These are phyloP conservation scores for Sebastes steindachneri DNA, from an alignment of 2,797 vertebrate species.

Conservation along the genomic window DNA sequence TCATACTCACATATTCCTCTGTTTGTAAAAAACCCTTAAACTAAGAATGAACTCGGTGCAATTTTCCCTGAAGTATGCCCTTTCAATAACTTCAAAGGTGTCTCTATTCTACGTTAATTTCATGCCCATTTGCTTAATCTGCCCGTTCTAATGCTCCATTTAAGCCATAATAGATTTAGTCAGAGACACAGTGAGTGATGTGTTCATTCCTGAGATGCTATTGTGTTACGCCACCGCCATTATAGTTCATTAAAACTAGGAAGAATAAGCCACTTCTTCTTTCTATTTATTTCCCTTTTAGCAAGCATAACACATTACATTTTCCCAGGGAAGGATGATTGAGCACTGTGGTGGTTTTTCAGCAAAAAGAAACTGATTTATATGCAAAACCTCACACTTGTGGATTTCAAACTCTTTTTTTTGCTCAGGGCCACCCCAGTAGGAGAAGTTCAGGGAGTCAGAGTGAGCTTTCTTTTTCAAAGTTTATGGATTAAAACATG, in stretches of 20 bases:
- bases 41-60: background rate
- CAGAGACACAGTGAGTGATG: constrained; percentile 35
- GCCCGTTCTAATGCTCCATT: constrained; percentile 40
- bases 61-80: background rate
- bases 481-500: background rate
- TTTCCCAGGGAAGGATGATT: background rate
- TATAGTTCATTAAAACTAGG: background rate
- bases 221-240: constrained; percentile 9
- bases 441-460: background rate
- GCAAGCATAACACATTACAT: background rate
- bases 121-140: constrained; percentile 50
- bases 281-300: constrained; percentile 19
- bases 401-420: constrained; percentile 5
- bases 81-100: constrained; percentile 30
- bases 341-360: constrained; percentile 5
- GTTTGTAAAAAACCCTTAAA: constrained; percentile 2
- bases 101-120: constrained; percentile 26
- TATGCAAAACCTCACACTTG: constrained; percentile 16
- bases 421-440: constrained; percentile 10
- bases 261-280: constrained; percentile 12
- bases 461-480: background rate
- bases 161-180: constrained; percentile 27
- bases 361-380: constrained; percentile 18
- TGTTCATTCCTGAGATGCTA: constrained; percentile 9
- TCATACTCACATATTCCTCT: background rate